Evolutionary conservation across 2,888 invertebrate species (phyloP), one percentile per base, ranked within the genome.

Genomic region (Drosophila subsilvestris): DNA sequence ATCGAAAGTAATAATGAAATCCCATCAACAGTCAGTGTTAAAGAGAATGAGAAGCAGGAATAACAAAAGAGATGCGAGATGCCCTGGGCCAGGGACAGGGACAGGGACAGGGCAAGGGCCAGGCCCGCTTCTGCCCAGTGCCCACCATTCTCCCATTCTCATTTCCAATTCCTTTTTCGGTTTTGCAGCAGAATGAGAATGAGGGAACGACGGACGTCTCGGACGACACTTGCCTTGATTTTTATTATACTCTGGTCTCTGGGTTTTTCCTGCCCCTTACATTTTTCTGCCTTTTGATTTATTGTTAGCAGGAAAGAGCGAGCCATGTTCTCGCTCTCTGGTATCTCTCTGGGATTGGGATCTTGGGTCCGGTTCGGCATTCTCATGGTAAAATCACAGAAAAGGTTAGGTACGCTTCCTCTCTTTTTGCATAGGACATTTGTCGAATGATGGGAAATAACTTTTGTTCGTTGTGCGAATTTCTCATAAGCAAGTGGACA

Each of bases 1-100:
- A 83, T 87, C 83, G 88, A 83, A 83, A 83, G 88, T 87, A 87
- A 83, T 87, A 85, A 83, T 85, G 77, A 83, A 83, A 87, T 85
- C 77, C 74, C 82, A 82, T 86, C 76, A 81, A 79, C 82, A 85
- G 79, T 76, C 63, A 56, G 50, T n/a, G 22, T 14, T 12, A 44
- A 17, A 44, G 27, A 55, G 54, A 43, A 10, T 9, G 29, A 56
- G 47, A 32, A 63, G 50, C 37, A 76, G 12, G 14, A 50, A 49
- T 32, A 61, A 54, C 45, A 61, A 17, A 17, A 61, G 47, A 42
- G 37, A 32, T 32, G 32, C 32, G 32, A 32, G 32, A 37, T n/a
- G 37, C 37, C 37, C 37, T n/a, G 14, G 18, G 37, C 12, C 37
- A 53, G 12, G 32, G 29, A 68, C 59, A 68, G 58, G 53, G 74